Evolutionary conservation across 2,113 vertebrate species (phyloP).

Genomic region (Piprites chloris): DNA sequence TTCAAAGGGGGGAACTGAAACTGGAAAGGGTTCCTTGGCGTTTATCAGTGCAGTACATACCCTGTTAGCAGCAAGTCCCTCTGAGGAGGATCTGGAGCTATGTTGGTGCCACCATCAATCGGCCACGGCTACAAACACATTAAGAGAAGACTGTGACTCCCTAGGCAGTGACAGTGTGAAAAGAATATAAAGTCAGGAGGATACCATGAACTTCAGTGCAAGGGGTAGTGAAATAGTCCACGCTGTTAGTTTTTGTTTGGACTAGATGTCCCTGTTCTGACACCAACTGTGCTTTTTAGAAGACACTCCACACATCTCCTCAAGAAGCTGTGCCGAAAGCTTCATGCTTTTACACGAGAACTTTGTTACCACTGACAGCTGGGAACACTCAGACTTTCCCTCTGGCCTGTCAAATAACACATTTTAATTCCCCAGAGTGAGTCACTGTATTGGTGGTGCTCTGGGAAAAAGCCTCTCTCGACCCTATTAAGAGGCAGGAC

Average conservation of each 20-base stretch:
- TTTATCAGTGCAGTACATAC: conserved; percentile 68
- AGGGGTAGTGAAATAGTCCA: background rate
- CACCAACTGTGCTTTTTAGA: conserved; percentile 2
- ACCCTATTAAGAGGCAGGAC: background rate
- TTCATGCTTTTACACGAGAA: background rate
- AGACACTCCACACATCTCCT: background rate
- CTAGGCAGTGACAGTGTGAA: background rate
- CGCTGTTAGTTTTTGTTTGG: conserved; percentile 14
- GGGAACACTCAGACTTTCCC: conserved; percentile 9
- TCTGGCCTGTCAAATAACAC: background rate
- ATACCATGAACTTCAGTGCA: conserved; percentile 20
- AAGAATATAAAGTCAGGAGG: background rate
- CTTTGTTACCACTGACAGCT: background rate
- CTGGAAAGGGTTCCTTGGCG: background rate
- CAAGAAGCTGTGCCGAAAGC: background rate
- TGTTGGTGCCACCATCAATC: conserved; percentile 87
- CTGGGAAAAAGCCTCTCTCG: background rate
- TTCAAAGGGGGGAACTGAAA: background rate
- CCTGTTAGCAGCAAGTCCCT: conserved; percentile 95
- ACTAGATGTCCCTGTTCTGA: conserved; percentile 28
- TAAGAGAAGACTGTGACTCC: background rate
- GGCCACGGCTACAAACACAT: conserved; percentile 84
- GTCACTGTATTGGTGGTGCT: background rate
- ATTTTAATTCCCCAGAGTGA: background rate
- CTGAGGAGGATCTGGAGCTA: conserved; percentile 88